Evolutionary conservation across 2,797 vertebrate genomes (phyloP).

Genomic region (Geotrypetes seraphini): DNA sequence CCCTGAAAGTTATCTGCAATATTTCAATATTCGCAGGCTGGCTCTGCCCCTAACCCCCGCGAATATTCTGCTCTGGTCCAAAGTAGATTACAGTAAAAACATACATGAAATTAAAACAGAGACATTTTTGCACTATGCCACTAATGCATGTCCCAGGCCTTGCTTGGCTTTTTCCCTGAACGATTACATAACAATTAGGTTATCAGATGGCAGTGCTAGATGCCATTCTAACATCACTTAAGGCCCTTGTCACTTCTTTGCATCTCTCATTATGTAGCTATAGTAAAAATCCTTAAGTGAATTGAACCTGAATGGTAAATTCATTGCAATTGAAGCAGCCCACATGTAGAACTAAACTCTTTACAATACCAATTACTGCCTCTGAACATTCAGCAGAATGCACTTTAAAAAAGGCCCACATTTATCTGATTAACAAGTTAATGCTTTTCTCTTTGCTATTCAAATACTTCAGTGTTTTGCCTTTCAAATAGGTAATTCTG

Average conservation of each 20-base stretch:
- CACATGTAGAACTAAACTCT: neutral
- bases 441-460: neutral
- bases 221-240: neutral
- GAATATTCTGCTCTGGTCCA: too few species aligned
- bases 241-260: neutral
- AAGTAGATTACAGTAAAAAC: too few species aligned
- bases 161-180: too few species aligned
- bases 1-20: too few species aligned
- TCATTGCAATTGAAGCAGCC: conserved; percentile 4
- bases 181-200: too few species aligned
- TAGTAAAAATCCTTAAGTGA: neutral
- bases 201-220: neutral
- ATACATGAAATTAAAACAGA: too few species aligned
- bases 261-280: neutral
- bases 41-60: too few species aligned
- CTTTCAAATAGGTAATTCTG: conserved; percentile 7
- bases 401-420: neutral
- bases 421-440: neutral
- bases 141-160: too few species aligned
- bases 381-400: neutral
- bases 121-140: too few species aligned
- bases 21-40: too few species aligned
- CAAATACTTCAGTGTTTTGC: too few species aligned
- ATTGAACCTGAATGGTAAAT: neutral
- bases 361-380: neutral